Evolutionary conservation across 1,140 invertebrate species (phyloP), one percentile per base, ranked within the genome.

Genomic region (Drosophila arawakana): DNA sequence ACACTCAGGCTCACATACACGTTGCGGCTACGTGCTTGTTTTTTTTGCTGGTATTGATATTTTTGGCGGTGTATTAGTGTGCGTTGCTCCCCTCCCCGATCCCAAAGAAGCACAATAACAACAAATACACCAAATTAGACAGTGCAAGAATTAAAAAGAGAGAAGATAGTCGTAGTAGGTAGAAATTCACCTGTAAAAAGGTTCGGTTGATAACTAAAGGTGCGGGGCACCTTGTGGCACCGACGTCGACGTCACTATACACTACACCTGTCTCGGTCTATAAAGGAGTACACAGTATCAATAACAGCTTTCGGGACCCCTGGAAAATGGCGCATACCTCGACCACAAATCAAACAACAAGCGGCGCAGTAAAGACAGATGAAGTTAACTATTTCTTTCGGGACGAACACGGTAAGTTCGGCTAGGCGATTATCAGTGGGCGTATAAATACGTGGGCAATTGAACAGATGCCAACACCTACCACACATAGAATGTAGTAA

Each of bases 301-400:
- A 59, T 47, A 75, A 71, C 50, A 74, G 50, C 18, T 25, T 44
- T 25, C 37, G 34, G 43, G 63, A 59, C 55, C 68, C 54, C 68
- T 37, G 55, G 55, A 81, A 91, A 80, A 91, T 91, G 90, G 90
- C 90, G 77, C 90, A 91, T 77, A 85, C 80, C 50, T 85, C 81
- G 7, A 54, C 76, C 39, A 50, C 73, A 61, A 72, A 58, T 68
- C 70, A 79, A 76, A 57, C 74, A 57, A 62, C 84, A 50, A 73
- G 76, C 43, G 78, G 76, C 35, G 59, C 73, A 10, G 73, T 78
- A 18, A 88, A 88, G 63, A 71, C 85, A 68, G 78, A 83, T 57
- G 91, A 91, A 84, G 77, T 92, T 18, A 91, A 91, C 59, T 92
- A 75, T 71, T 92, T 92, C 70, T 90, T 82, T 67, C 82, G 74